Evolutionary conservation across 2,888 invertebrate genomes (phyloP).

Genomic region (Tachystola acroxantha): DNA sequence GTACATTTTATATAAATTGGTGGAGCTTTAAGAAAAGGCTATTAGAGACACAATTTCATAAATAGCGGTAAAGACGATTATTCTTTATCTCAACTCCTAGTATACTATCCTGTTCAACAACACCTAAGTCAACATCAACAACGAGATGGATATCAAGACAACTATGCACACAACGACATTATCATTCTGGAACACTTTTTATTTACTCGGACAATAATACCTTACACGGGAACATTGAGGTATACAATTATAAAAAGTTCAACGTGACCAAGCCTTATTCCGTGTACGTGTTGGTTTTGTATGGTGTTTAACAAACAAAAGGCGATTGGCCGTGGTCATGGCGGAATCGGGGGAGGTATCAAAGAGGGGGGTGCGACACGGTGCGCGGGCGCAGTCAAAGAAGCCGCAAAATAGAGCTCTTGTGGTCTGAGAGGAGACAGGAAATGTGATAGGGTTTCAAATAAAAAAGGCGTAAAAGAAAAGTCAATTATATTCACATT

Average conservation of each 20-base stretch:
- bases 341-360: slow-evolving; percentile 21
- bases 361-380: slow-evolving; percentile 38
- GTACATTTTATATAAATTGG: neutral
- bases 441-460: slow-evolving; percentile 25
- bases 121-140: slow-evolving; percentile 1
- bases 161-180: slow-evolving; percentile 16
- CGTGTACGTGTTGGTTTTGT: slow-evolving; percentile 59
- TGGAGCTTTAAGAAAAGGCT: neutral
- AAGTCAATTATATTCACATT: no score
- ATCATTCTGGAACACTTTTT: slow-evolving; percentile 25
- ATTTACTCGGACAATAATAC: slow-evolving; percentile 16
- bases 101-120: slow-evolving; percentile 1
- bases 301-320: slow-evolving; percentile 67
- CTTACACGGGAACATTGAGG: slow-evolving; percentile 2
- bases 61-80: neutral
- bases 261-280: slow-evolving; percentile 36
- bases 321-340: slow-evolving; percentile 45
- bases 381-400: slow-evolving; percentile 61
- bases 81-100: neutral
- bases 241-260: slow-evolving; percentile 23
- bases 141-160: slow-evolving; percentile 22
- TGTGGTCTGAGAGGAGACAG: slow-evolving; percentile 44
- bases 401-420: slow-evolving; percentile 56
- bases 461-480: neutral
- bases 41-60: neutral